Percentiles rank a stretch among this genome's conserved stretches.
Evolutionary conservation across 2,113 vertebrate genomes (phyloP).

Genomic region (Cairina moschata): DNA sequence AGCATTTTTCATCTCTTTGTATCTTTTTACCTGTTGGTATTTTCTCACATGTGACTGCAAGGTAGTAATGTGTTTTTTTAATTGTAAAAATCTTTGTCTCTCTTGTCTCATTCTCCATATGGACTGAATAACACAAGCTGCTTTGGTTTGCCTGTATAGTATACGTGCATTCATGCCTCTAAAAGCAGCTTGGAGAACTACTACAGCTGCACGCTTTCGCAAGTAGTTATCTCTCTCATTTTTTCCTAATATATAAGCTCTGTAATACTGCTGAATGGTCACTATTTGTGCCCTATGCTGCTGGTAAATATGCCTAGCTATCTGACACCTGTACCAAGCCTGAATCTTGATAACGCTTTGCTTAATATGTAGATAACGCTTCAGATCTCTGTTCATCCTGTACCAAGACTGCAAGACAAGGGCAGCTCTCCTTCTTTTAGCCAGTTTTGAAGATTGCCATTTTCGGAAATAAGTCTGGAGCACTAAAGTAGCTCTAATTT

Average conservation of each 20-base stretch:
- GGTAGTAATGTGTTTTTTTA: constrained; percentile 35
- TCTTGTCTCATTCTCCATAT: constrained; percentile 72
- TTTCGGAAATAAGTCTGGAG: constrained; percentile 82
- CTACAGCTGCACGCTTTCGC: constrained; percentile 51
- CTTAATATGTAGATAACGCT: constrained; percentile 40
- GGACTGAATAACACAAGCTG: constrained; percentile 62
- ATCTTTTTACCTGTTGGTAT: constrained; percentile 69
- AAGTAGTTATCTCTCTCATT: constrained; percentile 41
- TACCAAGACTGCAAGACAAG: constrained; percentile 88
- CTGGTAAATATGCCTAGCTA: constrained; percentile 41
- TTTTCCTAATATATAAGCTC: constrained; percentile 52
- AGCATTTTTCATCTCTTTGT: constrained; percentile 60
- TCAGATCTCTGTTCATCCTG: constrained; percentile 67
- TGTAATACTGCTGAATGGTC: constrained; percentile 71
- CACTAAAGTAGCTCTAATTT: constrained; percentile 70
- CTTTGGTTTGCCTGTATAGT: constrained; percentile 24
- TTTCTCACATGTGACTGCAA: constrained; percentile 75
- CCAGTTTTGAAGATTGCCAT: constrained; percentile 72
- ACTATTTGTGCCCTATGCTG: constrained; percentile 34
- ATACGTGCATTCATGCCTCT: constrained; percentile 57
- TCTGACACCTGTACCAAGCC: constrained; percentile 68
- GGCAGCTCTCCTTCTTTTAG: constrained; percentile 70
- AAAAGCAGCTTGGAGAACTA: constrained; percentile 71
- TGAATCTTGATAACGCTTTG: constrained; percentile 71
- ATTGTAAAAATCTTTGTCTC: constrained; percentile 41